Percentiles rank a stretch among this genome's conserved stretches.
These are phyloP conservation scores for Ectobius pallidus DNA, from an alignment of 2,888 invertebrate genomes.

Conservation along the genomic window DNA sequence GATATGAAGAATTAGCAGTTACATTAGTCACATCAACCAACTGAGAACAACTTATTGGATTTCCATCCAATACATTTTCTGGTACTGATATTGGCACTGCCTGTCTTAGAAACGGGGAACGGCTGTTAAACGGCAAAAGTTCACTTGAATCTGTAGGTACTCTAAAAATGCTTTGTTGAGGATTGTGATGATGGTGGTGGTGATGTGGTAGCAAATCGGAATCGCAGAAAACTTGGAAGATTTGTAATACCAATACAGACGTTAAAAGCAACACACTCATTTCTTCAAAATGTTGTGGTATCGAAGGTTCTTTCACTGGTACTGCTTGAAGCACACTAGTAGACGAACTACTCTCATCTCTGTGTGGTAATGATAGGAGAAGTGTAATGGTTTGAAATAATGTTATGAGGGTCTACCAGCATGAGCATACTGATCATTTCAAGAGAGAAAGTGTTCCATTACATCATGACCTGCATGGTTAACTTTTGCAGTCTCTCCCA, in stretches of 20 bases:
- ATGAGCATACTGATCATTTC: neutral
- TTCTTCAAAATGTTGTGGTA: too few relatives aligned
- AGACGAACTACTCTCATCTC: too few relatives aligned
- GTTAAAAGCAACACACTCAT: too few relatives aligned
- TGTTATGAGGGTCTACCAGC: neutral
- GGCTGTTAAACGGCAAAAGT: neutral
- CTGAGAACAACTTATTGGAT: neutral
- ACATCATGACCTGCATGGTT: slow-evolving; percentile 20
- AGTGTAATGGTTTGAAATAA: too few relatives aligned
- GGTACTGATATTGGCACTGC: neutral
- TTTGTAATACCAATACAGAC: too few relatives aligned
- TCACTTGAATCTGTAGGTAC: neutral
- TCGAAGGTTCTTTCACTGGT: too few relatives aligned
- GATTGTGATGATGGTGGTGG: too few relatives aligned
- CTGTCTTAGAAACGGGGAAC: neutral
- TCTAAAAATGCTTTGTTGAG: too few relatives aligned
- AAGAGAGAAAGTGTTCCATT: slow-evolving; percentile 7
- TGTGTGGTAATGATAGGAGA: too few relatives aligned
- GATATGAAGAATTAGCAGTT: neutral
- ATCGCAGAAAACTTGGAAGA: too few relatives aligned
- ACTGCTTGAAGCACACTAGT: too few relatives aligned
- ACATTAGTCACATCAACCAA: neutral
- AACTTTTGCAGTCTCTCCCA: neutral
- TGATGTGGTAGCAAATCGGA: too few relatives aligned
- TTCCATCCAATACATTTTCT: neutral